A percentile compares a stretch with the other conserved stretches of the same genome.
phyloP scores from a whole-genome alignment of 2,888 invertebrate genomes.

The Tetramorium bicarinatum region DNA sequence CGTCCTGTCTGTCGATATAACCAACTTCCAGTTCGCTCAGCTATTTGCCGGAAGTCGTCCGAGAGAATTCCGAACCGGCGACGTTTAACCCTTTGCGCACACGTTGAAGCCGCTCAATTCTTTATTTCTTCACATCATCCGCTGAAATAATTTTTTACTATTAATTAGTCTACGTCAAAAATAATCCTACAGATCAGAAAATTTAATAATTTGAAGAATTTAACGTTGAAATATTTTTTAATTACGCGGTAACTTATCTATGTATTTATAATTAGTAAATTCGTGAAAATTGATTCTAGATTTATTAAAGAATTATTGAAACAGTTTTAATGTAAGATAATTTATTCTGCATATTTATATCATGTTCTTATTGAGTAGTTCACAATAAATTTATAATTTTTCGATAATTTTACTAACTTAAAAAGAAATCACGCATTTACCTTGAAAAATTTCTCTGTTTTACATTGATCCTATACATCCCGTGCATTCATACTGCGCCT shows the following conservation, averaged over 20 bases:
- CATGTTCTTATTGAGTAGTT: background rate
- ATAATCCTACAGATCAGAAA: background rate
- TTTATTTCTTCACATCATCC: background rate
- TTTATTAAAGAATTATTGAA: background rate
- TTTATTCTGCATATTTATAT: background rate
- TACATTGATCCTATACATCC: background rate
- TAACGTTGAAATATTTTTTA: background rate
- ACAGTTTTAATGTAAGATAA: background rate
- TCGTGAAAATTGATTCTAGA: background rate
- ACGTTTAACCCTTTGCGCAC: conserved; percentile 29
- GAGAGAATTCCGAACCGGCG: conserved; percentile 23
- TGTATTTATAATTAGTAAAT: background rate
- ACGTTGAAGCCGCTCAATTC: background rate
- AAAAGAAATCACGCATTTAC: background rate
- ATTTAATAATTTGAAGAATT: no score
- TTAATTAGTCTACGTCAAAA: background rate
- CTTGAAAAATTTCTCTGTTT: background rate
- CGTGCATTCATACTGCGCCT: background rate
- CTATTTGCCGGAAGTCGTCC: conserved; percentile 48
- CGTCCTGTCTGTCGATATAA: conserved; percentile 38
- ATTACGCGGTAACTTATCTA: background rate
- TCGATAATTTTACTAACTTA: background rate
- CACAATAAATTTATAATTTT: background rate
- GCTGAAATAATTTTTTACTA: background rate
- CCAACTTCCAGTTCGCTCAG: conserved; percentile 39